Percentiles rank a stretch among this genome's conserved stretches.
These are phyloP conservation scores for roundworm (Caenorhabditis elegans) DNA, from an alignment of 1,140 invertebrate species.

Conservation along the genomic window WBcel235 BX284603.4:3295001-3295500, in stretches of 20 bases:
- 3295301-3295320: not conserved
- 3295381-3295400: too few relatives aligned
- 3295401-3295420: too few relatives aligned
- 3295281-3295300: not conserved
- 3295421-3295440: too few relatives aligned
- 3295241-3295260: not conserved
- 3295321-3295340: not conserved
- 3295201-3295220: not conserved
- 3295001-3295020: not conserved
- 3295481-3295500: too few relatives aligned
- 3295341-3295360: too few relatives aligned
- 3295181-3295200: not conserved
- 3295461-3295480: too few relatives aligned
- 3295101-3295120: not conserved
- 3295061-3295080: not conserved
- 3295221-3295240: not conserved
- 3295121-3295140: not conserved
- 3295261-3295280: not conserved
- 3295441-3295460: too few relatives aligned
- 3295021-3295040: not conserved
- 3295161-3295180: not conserved
- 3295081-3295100: slow-evolving; percentile 6
- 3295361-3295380: too few relatives aligned
- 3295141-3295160: not conserved
- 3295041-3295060: not conserved